These are phyloP conservation scores for Drosophila chauvacae DNA, from an alignment of 1,140 invertebrate species.

Conservation along the genomic window DNA sequence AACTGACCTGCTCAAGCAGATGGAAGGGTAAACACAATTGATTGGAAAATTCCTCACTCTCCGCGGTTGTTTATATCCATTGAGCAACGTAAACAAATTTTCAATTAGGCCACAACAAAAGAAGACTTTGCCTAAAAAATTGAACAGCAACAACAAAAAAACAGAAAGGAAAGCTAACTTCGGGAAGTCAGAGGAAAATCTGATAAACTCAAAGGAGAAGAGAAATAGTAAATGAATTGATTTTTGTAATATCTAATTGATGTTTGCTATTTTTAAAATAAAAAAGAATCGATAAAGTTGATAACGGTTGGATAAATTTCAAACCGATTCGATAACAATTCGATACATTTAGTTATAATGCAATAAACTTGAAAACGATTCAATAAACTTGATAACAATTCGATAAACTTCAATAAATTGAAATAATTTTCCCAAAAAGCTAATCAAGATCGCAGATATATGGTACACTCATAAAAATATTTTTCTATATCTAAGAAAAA, in stretches of 20 bases:
- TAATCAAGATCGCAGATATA: neutral
- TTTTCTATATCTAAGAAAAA: too few species aligned
- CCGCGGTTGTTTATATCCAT: slow-evolving; percentile 31
- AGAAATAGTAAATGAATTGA: neutral
- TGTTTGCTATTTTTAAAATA: neutral
- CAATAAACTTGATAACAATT: neutral
- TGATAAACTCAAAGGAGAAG: neutral
- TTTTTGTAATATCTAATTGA: neutral
- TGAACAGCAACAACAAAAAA: neutral
- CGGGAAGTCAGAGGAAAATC: neutral
- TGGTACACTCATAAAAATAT: neutral
- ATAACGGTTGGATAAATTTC: neutral
- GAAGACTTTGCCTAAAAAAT: neutral
- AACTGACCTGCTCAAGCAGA: slow-evolving; percentile 55
- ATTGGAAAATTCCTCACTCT: slow-evolving; percentile 2
- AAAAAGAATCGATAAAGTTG: neutral
- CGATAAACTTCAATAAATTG: neutral
- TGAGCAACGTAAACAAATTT: slow-evolving; percentile 30
- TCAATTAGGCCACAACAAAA: slow-evolving; percentile 10
- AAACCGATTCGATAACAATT: neutral
- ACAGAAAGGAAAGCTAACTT: neutral
- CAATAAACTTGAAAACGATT: neutral
- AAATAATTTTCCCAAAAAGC: neutral
- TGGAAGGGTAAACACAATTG: slow-evolving; percentile 36
- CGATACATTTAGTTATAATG: neutral